These are phyloP conservation scores for Sebastes glaucus DNA, from an alignment of 2,797 vertebrate species.

Conservation along the genomic window DNA sequence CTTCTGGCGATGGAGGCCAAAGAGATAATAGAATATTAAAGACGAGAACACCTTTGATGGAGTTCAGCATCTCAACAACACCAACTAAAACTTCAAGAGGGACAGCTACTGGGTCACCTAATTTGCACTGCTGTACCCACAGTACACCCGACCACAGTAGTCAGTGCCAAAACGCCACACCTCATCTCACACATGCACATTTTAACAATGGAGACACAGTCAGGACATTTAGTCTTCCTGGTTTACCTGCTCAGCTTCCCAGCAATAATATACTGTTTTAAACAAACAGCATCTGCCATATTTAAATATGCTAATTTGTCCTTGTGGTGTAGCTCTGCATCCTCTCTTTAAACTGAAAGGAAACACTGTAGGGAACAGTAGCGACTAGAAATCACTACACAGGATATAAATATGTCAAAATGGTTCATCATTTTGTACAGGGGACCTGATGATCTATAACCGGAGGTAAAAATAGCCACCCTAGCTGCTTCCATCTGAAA, in stretches of 20 bases:
- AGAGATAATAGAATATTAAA: background rate
- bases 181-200: background rate
- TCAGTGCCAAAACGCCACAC: background rate
- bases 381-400: background rate
- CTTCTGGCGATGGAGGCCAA: background rate
- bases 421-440: background rate
- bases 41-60: background rate
- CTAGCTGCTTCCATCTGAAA: conserved; percentile 46
- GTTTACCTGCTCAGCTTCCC: background rate
- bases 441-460: conserved; percentile 51
- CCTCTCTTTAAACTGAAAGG: background rate
- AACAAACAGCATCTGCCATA: background rate
- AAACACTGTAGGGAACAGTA: background rate
- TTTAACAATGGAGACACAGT: background rate
- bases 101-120: background rate
- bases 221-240: background rate
- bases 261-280: background rate
- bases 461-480: conserved; percentile 64
- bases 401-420: background rate
- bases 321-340: background rate
- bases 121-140: background rate
- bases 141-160: background rate
- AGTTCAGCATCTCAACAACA: no score
- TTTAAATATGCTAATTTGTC: background rate
- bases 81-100: background rate